Percentiles rank a stretch among this genome's conserved stretches.
phyloP scores from a whole-genome alignment of 2,113 vertebrate genomes.

The Setophaga petechia region DNA sequence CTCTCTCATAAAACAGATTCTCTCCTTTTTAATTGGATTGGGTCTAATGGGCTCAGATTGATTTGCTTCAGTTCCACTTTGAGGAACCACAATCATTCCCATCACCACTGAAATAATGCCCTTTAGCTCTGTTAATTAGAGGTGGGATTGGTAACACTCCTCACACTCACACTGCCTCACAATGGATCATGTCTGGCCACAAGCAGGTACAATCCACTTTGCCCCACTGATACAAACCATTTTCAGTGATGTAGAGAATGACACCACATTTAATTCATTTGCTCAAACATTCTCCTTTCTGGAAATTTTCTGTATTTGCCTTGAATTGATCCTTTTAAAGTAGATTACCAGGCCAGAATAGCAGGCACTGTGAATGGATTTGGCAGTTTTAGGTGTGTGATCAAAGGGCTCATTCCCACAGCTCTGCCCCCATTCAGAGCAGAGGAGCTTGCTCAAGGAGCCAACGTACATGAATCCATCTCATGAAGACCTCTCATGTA shows the following conservation, averaged over 20 bases:
- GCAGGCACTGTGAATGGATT: neutral
- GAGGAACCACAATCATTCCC: slow-evolving; percentile 7
- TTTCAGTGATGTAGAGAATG: neutral
- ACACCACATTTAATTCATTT: neutral
- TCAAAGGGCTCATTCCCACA: neutral
- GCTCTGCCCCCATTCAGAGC: neutral
- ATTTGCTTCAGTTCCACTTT: slow-evolving; percentile 50
- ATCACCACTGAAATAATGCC: slow-evolving; percentile 1
- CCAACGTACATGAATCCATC: neutral
- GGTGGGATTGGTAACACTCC: neutral
- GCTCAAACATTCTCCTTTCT: neutral
- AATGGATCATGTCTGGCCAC: neutral
- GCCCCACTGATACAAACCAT: neutral
- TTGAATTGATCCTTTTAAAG: neutral
- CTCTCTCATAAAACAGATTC: slow-evolving; percentile 21
- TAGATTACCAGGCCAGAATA: neutral
- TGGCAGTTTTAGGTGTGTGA: neutral
- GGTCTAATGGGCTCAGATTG: slow-evolving; percentile 23
- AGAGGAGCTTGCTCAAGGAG: neutral
- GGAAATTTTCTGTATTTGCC: neutral
- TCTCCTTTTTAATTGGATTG: slow-evolving; percentile 52
- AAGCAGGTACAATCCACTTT: neutral
- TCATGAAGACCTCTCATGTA: neutral
- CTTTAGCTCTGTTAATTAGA: slow-evolving; percentile 19
- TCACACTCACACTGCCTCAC: neutral